phyloP scores from a whole-genome alignment of 2,797 vertebrate genomes.

The Melanotaenia nigrans region DNA sequence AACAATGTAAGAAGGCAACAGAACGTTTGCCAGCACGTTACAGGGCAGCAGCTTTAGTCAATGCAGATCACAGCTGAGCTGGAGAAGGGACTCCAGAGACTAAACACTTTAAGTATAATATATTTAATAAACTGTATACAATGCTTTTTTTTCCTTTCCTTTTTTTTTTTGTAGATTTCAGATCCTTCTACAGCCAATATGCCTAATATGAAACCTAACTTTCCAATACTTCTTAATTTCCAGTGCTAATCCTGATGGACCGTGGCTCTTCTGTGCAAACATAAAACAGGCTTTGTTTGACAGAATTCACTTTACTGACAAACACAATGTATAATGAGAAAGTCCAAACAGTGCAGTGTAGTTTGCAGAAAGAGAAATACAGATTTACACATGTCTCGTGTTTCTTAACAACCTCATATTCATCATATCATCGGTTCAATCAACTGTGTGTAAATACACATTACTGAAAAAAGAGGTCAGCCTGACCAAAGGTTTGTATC shows the following conservation, averaged over 20 bases:
- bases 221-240: neutral
- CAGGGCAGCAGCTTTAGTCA: no score
- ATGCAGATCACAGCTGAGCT: no score
- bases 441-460: neutral
- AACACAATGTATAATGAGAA: neutral
- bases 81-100: neutral
- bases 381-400: neutral
- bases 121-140: no score
- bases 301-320: neutral
- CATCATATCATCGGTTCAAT: neutral
- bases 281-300: neutral
- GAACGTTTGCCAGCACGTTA: neutral
- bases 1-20: neutral
- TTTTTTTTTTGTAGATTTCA: no score
- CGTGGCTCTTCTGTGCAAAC: neutral
- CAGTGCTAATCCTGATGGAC: neutral
- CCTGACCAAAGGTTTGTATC: neutral
- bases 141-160: no score
- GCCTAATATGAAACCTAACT: neutral
- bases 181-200: neutral
- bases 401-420: neutral
- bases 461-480: neutral
- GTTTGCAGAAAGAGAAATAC: neutral
- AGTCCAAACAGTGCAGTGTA: neutral
- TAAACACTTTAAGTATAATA: no score